Base-by-base conservation (phyloP, 2,797 vertebrate genomes). In the Phoebastria nigripes region DNA sequence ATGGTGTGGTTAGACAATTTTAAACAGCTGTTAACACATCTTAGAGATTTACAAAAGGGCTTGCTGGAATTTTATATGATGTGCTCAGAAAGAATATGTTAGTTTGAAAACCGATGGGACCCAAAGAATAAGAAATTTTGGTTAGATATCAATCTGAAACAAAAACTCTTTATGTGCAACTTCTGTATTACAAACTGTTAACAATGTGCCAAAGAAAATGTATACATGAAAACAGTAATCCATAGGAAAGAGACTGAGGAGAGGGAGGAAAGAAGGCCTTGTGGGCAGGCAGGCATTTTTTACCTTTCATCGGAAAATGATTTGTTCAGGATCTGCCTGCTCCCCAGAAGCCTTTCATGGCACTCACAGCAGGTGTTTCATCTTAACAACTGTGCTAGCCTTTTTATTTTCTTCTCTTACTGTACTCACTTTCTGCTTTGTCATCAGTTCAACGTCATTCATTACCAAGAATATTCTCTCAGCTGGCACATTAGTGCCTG, bases 371-470 rank as follows among this genome's bases (percentile, higher is more conserved):
- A 82, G 82, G 69, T 89, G 52, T 95, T 96, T 96, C 58, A 90
- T 85, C 78, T 96, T 88, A 96, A 90, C 63, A 81, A 89, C 67
- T 61, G 41, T 61, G n/a, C 59, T 72, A 81, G 31, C 31, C 63
- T 89, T 96, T 95, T 90, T 89, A 90, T 88, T 95, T 94, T 90
- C 52, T 79, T 92, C 54, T 51, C 35, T 82, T 70, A 61, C 58
- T 47, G 46, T 82, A 63, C 59, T 90, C 44, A 29, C 58, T 93
- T 95, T 96, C 82, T 96, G 78, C 85, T 94, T 89, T 70, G 54
- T 97, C 93, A 96, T 96, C 92, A 72, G 20, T 90, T 92, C 56
- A 59, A 39, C 92, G 85, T 70, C 70, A 47, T 80, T 90, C 85
- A 90, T 85, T 96, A 90, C 76, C 22, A 28, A 65, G 62, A 95